These are phyloP conservation scores for Pteruthius melanotis DNA, from an alignment of 2,113 vertebrate species.

Conservation along the genomic window DNA sequence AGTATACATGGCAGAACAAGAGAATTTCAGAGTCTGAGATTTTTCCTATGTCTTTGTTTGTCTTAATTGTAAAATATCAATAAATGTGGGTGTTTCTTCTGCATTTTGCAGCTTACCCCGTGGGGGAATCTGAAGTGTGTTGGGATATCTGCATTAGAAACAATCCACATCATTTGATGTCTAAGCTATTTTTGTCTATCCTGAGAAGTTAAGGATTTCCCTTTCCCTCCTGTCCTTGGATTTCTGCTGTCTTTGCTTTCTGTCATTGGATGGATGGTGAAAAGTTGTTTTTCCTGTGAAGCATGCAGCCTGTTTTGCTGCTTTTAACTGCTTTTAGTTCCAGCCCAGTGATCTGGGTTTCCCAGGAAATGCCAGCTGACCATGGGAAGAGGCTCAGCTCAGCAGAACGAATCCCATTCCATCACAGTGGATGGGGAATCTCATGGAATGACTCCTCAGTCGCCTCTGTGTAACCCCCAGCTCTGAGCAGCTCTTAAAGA, in stretches of 20 bases:
- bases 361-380: not conserved
- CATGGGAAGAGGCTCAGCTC: not conserved
- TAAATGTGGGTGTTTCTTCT: not conserved
- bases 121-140: accelerated
- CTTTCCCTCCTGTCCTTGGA: not conserved
- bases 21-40: not conserved
- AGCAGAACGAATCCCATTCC: not conserved
- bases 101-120: not conserved
- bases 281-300: not conserved
- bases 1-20: not conserved
- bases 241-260: not conserved
- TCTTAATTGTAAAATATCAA: not conserved
- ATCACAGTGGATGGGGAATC: not conserved
- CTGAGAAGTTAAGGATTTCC: not conserved
- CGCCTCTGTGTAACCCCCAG: not conserved
- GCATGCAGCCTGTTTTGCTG: not conserved
- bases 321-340: not conserved
- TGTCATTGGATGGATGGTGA: not conserved
- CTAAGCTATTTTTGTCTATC: not conserved
- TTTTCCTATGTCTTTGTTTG: not conserved
- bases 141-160: not conserved
- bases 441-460: not conserved
- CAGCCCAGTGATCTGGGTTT: not conserved
- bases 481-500: not conserved
- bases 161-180: not conserved